Percentiles rank a stretch among this genome's conserved stretches.
Evolutionary conservation across 2,797 vertebrate species (phyloP).

Genomic region (Parambassis ranga): DNA sequence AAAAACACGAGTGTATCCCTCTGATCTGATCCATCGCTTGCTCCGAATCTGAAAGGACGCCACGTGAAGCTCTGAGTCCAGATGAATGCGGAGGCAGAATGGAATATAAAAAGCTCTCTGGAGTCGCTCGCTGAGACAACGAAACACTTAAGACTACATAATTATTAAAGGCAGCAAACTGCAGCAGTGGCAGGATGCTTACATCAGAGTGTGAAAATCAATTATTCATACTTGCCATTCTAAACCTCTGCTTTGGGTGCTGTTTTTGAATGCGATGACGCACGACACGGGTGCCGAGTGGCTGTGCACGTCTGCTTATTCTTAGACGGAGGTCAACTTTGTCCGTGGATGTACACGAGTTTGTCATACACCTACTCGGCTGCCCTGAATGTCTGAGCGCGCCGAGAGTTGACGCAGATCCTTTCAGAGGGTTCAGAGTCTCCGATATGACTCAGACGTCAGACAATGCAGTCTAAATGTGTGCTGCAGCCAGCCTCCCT

Average conservation of each 20-base stretch:
- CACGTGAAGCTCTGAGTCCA: background rate
- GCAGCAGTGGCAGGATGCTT: constrained; percentile 13
- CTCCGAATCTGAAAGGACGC: background rate
- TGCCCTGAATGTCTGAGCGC: constrained; percentile 3
- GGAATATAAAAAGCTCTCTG: background rate
- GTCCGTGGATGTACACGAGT: background rate
- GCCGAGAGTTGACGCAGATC: background rate
- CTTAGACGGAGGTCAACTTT: constrained; percentile 30
- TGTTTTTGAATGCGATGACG: constrained; percentile 50
- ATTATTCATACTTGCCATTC: constrained; percentile 44
- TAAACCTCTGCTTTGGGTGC: constrained; percentile 16
- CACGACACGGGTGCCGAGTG: constrained; percentile 9
- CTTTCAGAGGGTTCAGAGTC: background rate
- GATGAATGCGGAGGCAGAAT: background rate
- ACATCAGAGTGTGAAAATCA: constrained; percentile 33
- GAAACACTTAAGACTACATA: constrained; percentile 2
- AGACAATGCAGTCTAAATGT: background rate
- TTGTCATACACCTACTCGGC: constrained; percentile 8
- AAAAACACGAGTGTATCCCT: background rate
- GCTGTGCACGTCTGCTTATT: constrained; percentile 25
- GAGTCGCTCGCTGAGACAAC: constrained; percentile 1
- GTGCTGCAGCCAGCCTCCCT: background rate
- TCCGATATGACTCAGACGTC: background rate
- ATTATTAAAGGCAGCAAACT: constrained; percentile 8
- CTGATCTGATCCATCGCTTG: background rate